Percentiles rank a stretch among this genome's conserved stretches.
phyloP scores from a whole-genome alignment of 2,888 invertebrate species.

The Xanthorhoe designata region DNA sequence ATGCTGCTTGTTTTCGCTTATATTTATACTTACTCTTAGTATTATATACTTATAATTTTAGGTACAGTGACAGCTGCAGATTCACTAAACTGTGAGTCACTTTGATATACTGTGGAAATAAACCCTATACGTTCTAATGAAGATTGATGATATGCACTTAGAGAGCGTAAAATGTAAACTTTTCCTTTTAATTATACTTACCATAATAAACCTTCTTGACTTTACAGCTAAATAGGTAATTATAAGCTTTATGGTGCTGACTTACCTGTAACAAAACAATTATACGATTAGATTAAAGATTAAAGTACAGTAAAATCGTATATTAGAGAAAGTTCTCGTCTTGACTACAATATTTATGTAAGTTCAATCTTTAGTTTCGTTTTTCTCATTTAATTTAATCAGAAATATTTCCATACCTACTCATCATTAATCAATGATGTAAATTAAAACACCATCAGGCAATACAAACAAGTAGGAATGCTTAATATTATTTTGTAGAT shows the following conservation, averaged over 20 bases:
- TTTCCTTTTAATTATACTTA: constrained; percentile 38
- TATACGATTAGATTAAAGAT: constrained; percentile 31
- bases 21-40: too few species aligned
- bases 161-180: constrained; percentile 51
- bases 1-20: too few species aligned
- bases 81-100: not conserved
- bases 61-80: not conserved
- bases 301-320: constrained; percentile 12
- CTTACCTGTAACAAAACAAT: constrained; percentile 72
- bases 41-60: too few species aligned
- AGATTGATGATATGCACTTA: constrained; percentile 42
- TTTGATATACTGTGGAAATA: not conserved
- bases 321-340: not conserved
- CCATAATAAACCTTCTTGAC: constrained; percentile 20
- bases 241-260: constrained; percentile 38
- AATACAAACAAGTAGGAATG: too few species aligned
- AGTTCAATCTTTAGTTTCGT: not conserved
- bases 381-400: not conserved
- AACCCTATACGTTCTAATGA: constrained; percentile 11
- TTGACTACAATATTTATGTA: not conserved
- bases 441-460: too few species aligned
- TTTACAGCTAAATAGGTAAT: constrained; percentile 18
- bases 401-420: too few species aligned
- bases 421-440: too few species aligned
- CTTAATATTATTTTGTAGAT: too few species aligned